Conservation (phyloP, 2,888 invertebrate genomes). For the Erpobdella octoculata region DNA sequence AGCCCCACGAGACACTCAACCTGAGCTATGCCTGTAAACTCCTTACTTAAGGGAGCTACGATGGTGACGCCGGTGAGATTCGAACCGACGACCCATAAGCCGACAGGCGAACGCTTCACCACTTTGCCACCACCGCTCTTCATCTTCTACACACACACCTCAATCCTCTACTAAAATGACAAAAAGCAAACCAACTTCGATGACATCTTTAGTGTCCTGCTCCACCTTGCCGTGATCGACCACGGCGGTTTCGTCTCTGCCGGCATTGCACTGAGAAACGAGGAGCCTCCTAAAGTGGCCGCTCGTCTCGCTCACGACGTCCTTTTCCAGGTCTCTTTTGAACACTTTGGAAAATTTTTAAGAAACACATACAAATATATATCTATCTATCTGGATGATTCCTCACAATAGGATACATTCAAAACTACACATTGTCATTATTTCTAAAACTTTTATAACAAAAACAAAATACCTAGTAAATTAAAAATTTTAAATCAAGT, state of each 20-base stretch:
- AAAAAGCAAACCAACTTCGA: neutral
- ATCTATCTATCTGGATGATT: neutral
- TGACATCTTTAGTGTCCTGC: conserved; percentile 39
- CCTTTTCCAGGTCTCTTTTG: conserved; percentile 44
- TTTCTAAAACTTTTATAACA: too few relatives aligned
- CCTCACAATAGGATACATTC: neutral
- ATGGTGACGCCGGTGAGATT: too few relatives aligned
- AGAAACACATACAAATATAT: neutral
- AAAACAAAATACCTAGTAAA: too few relatives aligned
- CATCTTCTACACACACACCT: neutral
- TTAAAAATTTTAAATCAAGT: too few relatives aligned
- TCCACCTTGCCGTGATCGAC: conserved; percentile 39
- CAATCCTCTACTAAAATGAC: too few relatives aligned
- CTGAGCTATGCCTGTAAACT: too few relatives aligned
- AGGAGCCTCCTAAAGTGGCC: conserved; percentile 48
- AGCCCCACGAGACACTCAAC: too few relatives aligned
- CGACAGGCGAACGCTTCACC: too few relatives aligned
- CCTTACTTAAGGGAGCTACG: too few relatives aligned
- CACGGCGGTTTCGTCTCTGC: conserved; percentile 18
- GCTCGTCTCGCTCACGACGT: conserved; percentile 47
- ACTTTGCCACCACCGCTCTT: neutral
- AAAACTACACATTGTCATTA: neutral
- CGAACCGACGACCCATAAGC: too few relatives aligned
- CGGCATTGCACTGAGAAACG: conserved; percentile 39
- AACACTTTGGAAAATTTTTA: conserved; percentile 40